Percentiles rank a stretch among this genome's conserved stretches.
Conservation (phyloP, 2,113 vertebrate species). For the Hystrix cristata region DNA sequence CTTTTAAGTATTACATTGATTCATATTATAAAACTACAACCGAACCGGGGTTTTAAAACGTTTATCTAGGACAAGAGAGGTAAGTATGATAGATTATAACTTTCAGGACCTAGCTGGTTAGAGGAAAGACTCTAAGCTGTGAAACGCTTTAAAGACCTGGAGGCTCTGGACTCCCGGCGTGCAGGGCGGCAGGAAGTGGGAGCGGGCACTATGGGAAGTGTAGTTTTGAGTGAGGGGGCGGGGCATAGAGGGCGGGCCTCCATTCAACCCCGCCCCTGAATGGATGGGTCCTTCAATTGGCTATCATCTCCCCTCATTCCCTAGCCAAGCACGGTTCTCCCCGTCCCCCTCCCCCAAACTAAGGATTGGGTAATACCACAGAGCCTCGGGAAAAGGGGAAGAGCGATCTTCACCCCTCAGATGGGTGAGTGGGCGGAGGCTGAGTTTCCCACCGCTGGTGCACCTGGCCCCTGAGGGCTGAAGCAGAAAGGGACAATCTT, state of each 20-base stretch:
- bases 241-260: background rate
- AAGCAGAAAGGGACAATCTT: background rate
- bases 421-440: constrained; percentile 61
- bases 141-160: background rate
- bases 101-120: constrained; percentile 67
- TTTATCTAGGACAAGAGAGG: background rate
- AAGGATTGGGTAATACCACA: constrained; percentile 82
- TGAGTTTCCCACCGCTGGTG: background rate
- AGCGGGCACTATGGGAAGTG: constrained; percentile 69
- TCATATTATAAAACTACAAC: background rate
- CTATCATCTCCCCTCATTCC: constrained; percentile 76
- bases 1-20: background rate
- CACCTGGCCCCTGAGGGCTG: background rate
- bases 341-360: constrained; percentile 83
- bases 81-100: background rate
- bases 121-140: constrained; percentile 55
- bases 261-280: constrained; percentile 68
- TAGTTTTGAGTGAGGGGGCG: constrained; percentile 53
- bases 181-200: constrained; percentile 3
- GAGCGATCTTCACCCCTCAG: background rate
- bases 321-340: constrained; percentile 66
- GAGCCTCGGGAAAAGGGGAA: constrained; percentile 70
- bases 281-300: constrained; percentile 83
- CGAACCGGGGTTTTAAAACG: background rate
- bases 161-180: constrained; percentile 52